phyloP scores from a whole-genome alignment of 35 echinoderm and acorn worm species.

The Nesometra sesokonis region DNA sequence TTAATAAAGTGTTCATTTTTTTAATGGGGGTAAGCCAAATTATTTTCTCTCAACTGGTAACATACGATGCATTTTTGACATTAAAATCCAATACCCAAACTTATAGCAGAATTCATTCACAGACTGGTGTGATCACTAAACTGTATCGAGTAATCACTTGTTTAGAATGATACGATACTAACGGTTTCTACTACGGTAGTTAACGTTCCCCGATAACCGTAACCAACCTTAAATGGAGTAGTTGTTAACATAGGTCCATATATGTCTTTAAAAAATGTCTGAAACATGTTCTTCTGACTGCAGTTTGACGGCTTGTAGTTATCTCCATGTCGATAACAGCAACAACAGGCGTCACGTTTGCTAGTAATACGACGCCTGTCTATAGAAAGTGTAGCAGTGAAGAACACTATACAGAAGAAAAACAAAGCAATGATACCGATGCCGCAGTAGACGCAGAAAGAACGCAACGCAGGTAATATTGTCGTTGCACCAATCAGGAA shows the following conservation, averaged over 20 bases:
- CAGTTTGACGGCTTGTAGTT: not conserved
- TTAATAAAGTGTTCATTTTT: too few species aligned
- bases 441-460: conserved; percentile 13
- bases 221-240: conserved; percentile 4
- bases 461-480: conserved; percentile 3
- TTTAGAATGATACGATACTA: too few species aligned
- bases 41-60: too few species aligned
- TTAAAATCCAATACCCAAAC: too few species aligned
- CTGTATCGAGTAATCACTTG: too few species aligned
- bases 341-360: conserved; percentile 11
- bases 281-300: not conserved
- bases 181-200: too few species aligned
- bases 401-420: conserved; percentile 12
- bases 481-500: conserved; percentile 9
- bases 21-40: too few species aligned
- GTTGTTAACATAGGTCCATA: not conserved
- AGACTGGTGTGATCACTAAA: too few species aligned
- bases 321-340: not conserved
- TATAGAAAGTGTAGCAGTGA: not conserved
- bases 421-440: conserved; percentile 10
- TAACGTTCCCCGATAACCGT: not conserved
- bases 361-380: not conserved
- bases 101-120: too few species aligned
- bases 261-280: not conserved
- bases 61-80: too few species aligned